These are phyloP conservation scores for Cherax destructor DNA, from an alignment of 1,140 invertebrate species.

Conservation along the genomic window DNA sequence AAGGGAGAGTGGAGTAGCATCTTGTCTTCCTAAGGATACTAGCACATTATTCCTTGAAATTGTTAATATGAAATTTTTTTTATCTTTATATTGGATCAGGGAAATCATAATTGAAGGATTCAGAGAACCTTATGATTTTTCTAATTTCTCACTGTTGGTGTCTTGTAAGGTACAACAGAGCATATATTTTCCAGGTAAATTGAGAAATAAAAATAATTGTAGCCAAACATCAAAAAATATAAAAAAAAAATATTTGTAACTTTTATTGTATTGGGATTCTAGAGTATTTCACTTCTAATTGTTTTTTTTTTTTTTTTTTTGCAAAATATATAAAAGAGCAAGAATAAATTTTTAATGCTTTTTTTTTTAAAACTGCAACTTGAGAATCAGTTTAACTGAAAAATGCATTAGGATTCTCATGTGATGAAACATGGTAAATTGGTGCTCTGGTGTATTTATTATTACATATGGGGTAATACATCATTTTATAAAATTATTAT, in stretches of 20 bases:
- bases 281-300: background rate
- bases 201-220: background rate
- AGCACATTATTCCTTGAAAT: constrained; percentile 11
- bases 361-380: background rate
- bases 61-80: background rate
- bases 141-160: constrained; percentile 14
- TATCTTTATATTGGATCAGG: background rate
- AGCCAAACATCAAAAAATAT: background rate
- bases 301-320: background rate
- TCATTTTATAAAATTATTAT: constrained; percentile 12
- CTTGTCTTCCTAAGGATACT: constrained; percentile 26
- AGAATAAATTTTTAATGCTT: background rate
- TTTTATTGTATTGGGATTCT: background rate
- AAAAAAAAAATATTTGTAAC: background rate
- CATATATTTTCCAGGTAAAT: background rate
- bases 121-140: background rate
- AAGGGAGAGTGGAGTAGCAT: constrained; percentile 45
- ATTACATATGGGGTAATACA: background rate
- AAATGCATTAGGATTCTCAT: background rate
- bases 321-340: background rate
- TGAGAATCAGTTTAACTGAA: background rate
- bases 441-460: constrained; percentile 33
- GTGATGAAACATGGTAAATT: background rate
- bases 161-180: constrained; percentile 20
- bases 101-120: background rate